Base-by-base conservation (phyloP, 2,113 vertebrate species). In the Aegithalos caudatus region DNA sequence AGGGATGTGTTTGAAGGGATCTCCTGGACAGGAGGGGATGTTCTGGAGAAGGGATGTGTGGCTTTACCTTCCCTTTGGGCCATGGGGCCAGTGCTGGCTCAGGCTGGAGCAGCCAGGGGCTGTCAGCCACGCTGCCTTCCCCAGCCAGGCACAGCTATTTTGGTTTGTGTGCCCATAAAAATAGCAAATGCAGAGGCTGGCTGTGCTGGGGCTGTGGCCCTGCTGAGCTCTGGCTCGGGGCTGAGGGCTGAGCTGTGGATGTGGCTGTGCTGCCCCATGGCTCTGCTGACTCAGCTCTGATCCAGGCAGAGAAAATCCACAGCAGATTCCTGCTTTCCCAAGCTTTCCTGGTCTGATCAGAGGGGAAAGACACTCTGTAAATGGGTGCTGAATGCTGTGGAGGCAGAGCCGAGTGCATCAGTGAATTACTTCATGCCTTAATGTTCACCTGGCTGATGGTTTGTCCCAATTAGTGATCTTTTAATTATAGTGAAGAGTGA, bases 21-120 rank as follows among this genome's bases (percentile, higher is more conserved):
- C 9, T 56, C 50, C 38, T 56, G 29, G 29, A 33, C 16, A 33
- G 58, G 24, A 9, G 7, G 8, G 35, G n/a, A 19, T 47, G 37
- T 40, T 3, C 0, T 1, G 35, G 20, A 47, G 33, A 14, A 7
- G 15, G 6, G 2, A 6, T 14, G 13, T 1, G 24, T 19, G 7
- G 22, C 29, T 74, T 62, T 12, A 4, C 45, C 20, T 62, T 54
- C 29, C 21, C 42, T 37, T 16, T 14, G 13, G 4, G 9, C 8
- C 0, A 0, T 19, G 2, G 1, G 29, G 35, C 58, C 1, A 7
- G 12, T 24, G 37, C 25, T 5, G 16, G 73, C 10, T 16, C 33
- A 8, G 22, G 1, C 3, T 9, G 50, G 28, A 27, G 37, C 1
- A 0, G 29, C 2, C 6, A n/a, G 58, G 64, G 61, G 50, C 5